Evolutionary conservation across 2,113 vertebrate genomes (phyloP), one percentile per base, ranked within the genome.

Genomic region (Rattus rattus): DNA sequence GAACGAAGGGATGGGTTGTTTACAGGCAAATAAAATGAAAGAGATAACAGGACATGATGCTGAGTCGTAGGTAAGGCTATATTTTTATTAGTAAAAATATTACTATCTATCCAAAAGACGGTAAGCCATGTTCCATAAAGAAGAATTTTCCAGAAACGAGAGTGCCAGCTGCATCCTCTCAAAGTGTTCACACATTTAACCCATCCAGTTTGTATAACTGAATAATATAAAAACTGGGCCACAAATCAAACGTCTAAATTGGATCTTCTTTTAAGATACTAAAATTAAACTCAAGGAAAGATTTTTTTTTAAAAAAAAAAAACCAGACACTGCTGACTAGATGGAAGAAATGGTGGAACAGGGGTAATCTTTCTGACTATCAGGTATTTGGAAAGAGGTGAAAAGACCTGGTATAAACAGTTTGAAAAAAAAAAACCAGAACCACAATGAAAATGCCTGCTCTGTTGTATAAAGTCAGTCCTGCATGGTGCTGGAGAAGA

Each of bases 131-230:
- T 39, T 75, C 36, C 54, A 83, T 86, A 89, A 92, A 94, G 95
- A 87, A 92, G 43, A 94, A 86, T 76, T 97, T 95, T 93, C 96
- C 95, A 94, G 88, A 94, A 92, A 93, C 24, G 47, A 90, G 54
- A 72, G 36, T 86, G 76, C 92, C 85, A 94, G 92, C 59, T 95
- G 86, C 30, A 83, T 88, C 54, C 8, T 92, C 67, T 83, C 90
- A 65, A 95, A 88, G 63, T 91, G 92, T 96, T 97, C 97, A 95
- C 91, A 94, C 92, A 90, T 96, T 96, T 96, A 88, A 91, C 86
- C 95, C 94, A 94, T 94, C 36, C 39, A 94, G 9, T 91, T 95
- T 96, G 85, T 89, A 77, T 94, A 92, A 94, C 85, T 94, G 94
- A 96, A 95, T 97, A 94, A 94, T 92, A 33, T 94, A 90, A 77